phyloP scores from a whole-genome alignment of 2,888 invertebrate genomes.

The Sinodicranocentrus sp. region DNA sequence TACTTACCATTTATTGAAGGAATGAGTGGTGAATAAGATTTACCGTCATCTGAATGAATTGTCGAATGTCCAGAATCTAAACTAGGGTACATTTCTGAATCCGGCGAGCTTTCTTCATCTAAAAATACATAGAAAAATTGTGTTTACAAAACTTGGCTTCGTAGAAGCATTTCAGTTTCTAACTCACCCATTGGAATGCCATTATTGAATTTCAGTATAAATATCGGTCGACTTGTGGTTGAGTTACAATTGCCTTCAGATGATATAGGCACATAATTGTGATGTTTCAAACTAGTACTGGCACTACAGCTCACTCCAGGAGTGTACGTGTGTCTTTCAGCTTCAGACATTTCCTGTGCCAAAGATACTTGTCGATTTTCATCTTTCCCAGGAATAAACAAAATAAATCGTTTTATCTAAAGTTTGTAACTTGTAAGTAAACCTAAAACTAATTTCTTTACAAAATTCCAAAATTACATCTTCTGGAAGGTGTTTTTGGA shows the following conservation, averaged over 20 bases:
- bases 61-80: conserved; percentile 95
- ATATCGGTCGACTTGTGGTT: conserved; percentile 72
- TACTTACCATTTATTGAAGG: conserved; percentile 81
- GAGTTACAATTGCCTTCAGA: conserved; percentile 50
- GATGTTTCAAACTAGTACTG: conserved; percentile 25
- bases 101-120: conserved; percentile 87
- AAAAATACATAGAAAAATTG: too few relatives aligned
- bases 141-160: too few relatives aligned
- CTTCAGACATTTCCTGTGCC: conserved; percentile 76
- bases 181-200: conserved; percentile 71
- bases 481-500: conserved; percentile 84
- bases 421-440: too few relatives aligned
- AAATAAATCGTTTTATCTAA: neutral
- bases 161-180: neutral
- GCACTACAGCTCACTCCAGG: conserved; percentile 1
- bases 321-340: conserved; percentile 65
- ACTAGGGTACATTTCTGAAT: conserved; percentile 87
- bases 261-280: conserved; percentile 52
- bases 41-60: conserved; percentile 91
- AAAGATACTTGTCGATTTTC: conserved; percentile 73
- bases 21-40: conserved; percentile 90
- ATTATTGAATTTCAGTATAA: conserved; percentile 74
- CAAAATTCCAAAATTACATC: conserved; percentile 70
- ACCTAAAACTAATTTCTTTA: too few relatives aligned
- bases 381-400: conserved; percentile 73